Conservation (phyloP, 2,797 vertebrate genomes). For the Onychomys torridus region DNA sequence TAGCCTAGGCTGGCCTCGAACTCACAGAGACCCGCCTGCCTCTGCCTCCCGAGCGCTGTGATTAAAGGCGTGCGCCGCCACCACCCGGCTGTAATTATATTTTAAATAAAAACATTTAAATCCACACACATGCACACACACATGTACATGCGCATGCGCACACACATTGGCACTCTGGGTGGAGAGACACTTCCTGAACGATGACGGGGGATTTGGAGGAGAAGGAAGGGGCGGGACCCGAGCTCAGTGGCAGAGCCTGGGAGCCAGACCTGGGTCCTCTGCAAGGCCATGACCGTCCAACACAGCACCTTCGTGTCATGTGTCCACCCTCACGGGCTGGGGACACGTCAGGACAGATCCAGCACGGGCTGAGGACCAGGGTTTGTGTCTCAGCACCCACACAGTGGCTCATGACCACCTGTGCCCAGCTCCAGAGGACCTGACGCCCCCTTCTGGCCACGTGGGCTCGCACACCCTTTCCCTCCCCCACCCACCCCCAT, state of each 20-base stretch:
- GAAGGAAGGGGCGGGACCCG: not conserved
- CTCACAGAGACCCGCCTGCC: not conserved
- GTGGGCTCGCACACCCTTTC: not conserved
- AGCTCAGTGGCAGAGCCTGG: not conserved
- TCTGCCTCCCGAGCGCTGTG: not conserved
- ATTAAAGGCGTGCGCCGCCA: not conserved
- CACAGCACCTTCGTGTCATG: not conserved
- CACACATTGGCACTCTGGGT: not conserved
- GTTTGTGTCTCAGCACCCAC: not conserved
- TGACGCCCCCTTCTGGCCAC: not conserved
- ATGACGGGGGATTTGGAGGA: not conserved
- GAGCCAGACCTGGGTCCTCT: not conserved
- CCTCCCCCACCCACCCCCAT: not conserved
- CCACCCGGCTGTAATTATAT: not conserved
- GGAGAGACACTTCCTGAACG: not conserved
- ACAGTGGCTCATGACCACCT: not conserved
- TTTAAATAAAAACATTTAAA: not conserved
- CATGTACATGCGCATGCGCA: accelerated
- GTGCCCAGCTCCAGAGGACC: too few species aligned
- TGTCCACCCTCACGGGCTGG: not conserved
- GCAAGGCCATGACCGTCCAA: not conserved
- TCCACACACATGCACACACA: not conserved
- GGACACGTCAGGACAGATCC: not conserved
- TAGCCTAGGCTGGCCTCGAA: not conserved
- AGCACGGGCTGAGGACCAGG: not conserved